Evolutionary conservation across 2,797 vertebrate genomes (phyloP).

Genomic region (Tangara arthus): DNA sequence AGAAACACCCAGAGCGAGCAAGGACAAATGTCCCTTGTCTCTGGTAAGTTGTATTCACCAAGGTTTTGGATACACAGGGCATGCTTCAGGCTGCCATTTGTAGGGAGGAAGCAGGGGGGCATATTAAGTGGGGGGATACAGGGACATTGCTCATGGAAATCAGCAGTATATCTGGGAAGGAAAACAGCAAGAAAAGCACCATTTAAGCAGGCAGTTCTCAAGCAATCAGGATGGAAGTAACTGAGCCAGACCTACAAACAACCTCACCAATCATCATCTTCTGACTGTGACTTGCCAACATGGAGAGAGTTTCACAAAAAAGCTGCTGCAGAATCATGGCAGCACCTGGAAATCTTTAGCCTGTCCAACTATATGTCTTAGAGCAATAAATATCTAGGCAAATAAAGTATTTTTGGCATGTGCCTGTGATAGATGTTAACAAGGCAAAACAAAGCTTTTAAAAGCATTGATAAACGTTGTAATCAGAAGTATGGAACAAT

Average conservation of each 20-base stretch:
- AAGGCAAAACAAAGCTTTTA: background rate
- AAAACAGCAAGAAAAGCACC: background rate
- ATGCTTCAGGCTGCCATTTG: background rate
- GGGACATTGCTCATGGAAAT: background rate
- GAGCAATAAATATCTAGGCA: slow-evolving; percentile 24
- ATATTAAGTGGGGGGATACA: background rate
- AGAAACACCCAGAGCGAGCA: background rate
- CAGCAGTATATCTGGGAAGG: background rate
- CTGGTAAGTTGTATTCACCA: background rate
- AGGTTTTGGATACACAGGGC: background rate
- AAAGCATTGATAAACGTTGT: background rate
- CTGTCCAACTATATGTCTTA: slow-evolving; percentile 1
- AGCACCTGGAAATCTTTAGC: slow-evolving; percentile 37
- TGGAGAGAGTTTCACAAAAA: background rate
- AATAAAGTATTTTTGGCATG: slow-evolving; percentile 12
- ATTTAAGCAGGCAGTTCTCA: background rate
- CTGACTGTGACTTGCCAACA: background rate
- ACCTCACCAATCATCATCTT: background rate
- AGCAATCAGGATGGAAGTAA: background rate
- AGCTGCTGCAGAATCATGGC: background rate
- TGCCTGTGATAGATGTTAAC: slow-evolving; percentile 5
- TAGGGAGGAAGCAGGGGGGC: background rate
- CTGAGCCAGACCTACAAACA: background rate
- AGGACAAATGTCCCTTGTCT: background rate
- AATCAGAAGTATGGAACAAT: background rate